These are phyloP conservation scores for Ctenopoma multispine DNA, from an alignment of 2,797 vertebrate species.

Conservation along the genomic window DNA sequence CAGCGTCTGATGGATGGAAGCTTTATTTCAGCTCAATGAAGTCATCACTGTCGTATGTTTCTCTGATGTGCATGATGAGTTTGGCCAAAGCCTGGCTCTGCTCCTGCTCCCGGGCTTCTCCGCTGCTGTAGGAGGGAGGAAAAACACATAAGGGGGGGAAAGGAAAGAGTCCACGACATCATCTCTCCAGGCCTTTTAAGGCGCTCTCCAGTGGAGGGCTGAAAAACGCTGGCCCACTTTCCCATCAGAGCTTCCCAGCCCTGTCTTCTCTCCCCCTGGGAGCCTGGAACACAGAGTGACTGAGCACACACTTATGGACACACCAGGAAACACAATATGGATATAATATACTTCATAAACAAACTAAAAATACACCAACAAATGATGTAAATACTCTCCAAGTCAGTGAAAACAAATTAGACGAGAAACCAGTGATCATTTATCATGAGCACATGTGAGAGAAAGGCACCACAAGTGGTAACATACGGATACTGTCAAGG, in stretches of 20 bases:
- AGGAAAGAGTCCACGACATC: constrained; percentile 79
- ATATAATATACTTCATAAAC: constrained; percentile 34
- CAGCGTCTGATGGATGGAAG: constrained; percentile 63
- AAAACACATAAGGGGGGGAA: constrained; percentile 49
- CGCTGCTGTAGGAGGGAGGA: constrained; percentile 46
- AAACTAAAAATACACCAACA: neutral
- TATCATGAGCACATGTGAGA: constrained; percentile 18
- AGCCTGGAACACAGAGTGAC: constrained; percentile 64
- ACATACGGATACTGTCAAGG: constrained; percentile 42
- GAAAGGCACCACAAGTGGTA: constrained; percentile 18
- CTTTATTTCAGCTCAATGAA: constrained; percentile 72
- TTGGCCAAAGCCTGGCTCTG: constrained; percentile 62
- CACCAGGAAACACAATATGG: constrained; percentile 46
- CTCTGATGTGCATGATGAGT: constrained; percentile 76
- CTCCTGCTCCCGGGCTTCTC: constrained; percentile 68
- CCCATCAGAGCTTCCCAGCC: constrained; percentile 78
- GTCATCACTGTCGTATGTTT: constrained; percentile 76
- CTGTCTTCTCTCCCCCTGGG: constrained; percentile 62
- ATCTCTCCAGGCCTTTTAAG: constrained; percentile 88
- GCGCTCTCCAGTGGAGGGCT: constrained; percentile 84
- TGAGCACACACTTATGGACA: constrained; percentile 46
- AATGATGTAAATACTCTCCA: neutral
- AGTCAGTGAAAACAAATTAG: neutral
- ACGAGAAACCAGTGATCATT: constrained; percentile 12
- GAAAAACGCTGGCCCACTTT: constrained; percentile 81